Base-by-base conservation (phyloP, 2,113 vertebrate genomes). In the Potamarius usumacintae region DNA sequence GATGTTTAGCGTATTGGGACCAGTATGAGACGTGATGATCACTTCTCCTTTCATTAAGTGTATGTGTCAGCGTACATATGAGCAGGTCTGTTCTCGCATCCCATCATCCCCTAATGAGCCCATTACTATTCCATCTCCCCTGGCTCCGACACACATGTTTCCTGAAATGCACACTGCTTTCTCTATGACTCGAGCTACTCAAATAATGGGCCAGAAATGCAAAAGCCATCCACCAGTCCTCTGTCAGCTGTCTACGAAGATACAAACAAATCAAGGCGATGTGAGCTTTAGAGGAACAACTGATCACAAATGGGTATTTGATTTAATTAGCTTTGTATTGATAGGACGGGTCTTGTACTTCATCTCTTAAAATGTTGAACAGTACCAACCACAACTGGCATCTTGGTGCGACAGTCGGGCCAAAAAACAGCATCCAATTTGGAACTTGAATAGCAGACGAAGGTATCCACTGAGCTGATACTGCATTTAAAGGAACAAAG, bases 71-170 rank as follows among this genome's bases (percentile, higher is more conserved):
- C 62, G 65, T 79, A 67, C 76, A 74, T 30, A 62, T 18, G 52
- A 18, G 69, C 74, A 53, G 85, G 62, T 71, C 25, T 74, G 15
- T 82, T 74, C 15, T 34, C 62, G 74, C 82, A 90, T 92, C 82
- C 53, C 83, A 86, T 86, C 72, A 90, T 18, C 88, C 15, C 7
- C 58, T 92, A 94, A 93, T 91, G 90, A 94, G 91, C 84, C 87
- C 85, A 80, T 86, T 86, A 74, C 50, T 48, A 74, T 17, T 76
- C 27, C 50, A 89, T 60, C 48, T n/a, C 53, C 11, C 20, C 22
- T 20, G 85, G 52, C 83, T 55, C 17, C 11, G 15, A 74, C 79
- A 82, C 17, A 22, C 5, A 50, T 69, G 42, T 9, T 42, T 12
- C n/a, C 79, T 76, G 67, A 72, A 85, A 82, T 83, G 83, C 58